Evolutionary conservation across 2,113 vertebrate species (phyloP), one percentile per base, ranked within the genome.

Genomic region (Xyliphius kryptos): DNA sequence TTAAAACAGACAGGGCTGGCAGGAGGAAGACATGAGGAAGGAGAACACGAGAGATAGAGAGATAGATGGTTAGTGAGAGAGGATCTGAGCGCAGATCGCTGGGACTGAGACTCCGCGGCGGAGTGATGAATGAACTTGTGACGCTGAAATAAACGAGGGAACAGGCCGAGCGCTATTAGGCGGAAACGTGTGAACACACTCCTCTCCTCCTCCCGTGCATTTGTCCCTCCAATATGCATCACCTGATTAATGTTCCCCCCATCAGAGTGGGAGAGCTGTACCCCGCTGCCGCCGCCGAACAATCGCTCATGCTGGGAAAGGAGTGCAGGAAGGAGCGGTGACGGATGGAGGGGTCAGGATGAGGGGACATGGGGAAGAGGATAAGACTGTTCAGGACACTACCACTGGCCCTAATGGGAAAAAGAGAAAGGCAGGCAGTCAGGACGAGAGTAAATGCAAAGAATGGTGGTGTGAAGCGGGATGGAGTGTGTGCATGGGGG

Each of bases 211-310:
- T 78, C 86, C 61, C 41, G 38, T 22, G 17, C 48, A 59, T 67
- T 60, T 49, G 13, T 65, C 69, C 56, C 83, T 82, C 88, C 82
- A 89, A 93, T 93, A 92, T 91, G 89, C 88, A 92, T 93, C 90
- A 91, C 89, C 90, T 91, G 91, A 93, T 93, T 93, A 93, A 91
- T 87, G 85, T 83, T 86, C 90, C 88, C 89, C 90, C 89, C 90
- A 90, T 91, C 90, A 90, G 84, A 85, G 81, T 56, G 73, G 81
- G 84, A 82, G 76, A 79, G 87, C 86, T 91, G 52, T 74, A 89
- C 88, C 87, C 90, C 89, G 79, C 85, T 84, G 80, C 77, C 83
- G 82, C 80, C 57, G 46, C 68, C 64, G 79, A 72, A 75, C 87
- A 88, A 93, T 92, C 85, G 86, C 89, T 91, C 89, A 90, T 84